phyloP scores from a whole-genome alignment of 2,113 vertebrate genomes.

The Tonatia bakeri region DNA sequence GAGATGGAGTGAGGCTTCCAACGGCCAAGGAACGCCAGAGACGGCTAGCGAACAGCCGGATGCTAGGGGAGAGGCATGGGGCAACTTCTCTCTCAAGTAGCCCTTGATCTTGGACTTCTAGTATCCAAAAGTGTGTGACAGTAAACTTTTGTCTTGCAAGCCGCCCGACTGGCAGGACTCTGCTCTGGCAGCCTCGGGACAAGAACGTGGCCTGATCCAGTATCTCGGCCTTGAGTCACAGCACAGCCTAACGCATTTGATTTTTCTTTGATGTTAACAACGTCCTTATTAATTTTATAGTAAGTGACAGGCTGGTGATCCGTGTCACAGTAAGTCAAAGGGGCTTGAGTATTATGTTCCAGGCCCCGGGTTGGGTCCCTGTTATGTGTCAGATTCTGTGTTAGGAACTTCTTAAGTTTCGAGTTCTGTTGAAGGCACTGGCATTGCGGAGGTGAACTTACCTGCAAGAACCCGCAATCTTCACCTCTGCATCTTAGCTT shows the following conservation, averaged over 20 bases:
- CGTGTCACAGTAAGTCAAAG: background rate
- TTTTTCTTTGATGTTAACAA: background rate
- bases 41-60: too few relatives aligned
- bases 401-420: background rate
- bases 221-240: background rate
- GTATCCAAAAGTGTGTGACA: background rate
- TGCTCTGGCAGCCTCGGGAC: background rate
- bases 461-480: background rate
- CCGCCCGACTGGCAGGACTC: background rate
- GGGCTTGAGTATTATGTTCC: background rate
- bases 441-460: background rate
- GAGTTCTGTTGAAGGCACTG: background rate
- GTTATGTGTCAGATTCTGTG: background rate
- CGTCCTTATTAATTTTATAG: background rate
- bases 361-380: background rate
- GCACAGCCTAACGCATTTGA: background rate
- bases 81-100: background rate
- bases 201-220: background rate
- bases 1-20: background rate
- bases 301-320: background rate
- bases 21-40: background rate
- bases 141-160: background rate
- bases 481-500: background rate
- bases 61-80: background rate
- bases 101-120: background rate